These are phyloP conservation scores for Drosophila burlai DNA, from an alignment of 1,140 invertebrate species.

Conservation along the genomic window DNA sequence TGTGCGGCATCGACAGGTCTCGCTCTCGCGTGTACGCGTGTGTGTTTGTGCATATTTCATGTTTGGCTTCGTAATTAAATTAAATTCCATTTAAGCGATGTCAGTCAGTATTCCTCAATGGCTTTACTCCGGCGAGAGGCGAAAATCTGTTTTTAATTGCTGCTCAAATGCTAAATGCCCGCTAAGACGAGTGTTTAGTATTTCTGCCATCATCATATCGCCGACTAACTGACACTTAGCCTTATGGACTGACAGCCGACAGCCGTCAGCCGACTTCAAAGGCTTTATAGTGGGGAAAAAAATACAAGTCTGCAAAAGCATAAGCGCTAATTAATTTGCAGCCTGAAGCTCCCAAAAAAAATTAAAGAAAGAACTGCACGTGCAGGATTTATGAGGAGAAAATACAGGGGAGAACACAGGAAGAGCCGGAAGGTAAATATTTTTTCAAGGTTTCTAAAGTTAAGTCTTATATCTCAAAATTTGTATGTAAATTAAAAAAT, in stretches of 20 bases:
- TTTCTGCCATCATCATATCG: conserved; percentile 1
- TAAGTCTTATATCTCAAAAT: not conserved
- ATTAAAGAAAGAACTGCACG: conserved; percentile 8
- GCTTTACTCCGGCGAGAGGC: not conserved
- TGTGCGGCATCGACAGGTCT: conserved; percentile 25
- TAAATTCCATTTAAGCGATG: conserved; percentile 57
- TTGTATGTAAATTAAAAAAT: no score
- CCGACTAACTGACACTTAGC: conserved; percentile 16
- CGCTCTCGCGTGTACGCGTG: not conserved
- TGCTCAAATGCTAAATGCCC: conserved; percentile 20
- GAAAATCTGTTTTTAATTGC: conserved; percentile 35
- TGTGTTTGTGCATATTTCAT: conserved; percentile 44
- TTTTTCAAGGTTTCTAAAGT: not conserved
- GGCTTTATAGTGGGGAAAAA: not conserved
- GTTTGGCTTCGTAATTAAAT: conserved; percentile 67
- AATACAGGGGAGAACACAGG: not conserved
- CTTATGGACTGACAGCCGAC: conserved; percentile 23
- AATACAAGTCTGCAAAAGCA: not conserved
- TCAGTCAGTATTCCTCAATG: conserved; percentile 25
- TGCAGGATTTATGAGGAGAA: not conserved
- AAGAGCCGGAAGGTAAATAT: not conserved
- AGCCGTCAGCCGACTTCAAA: conserved; percentile 47
- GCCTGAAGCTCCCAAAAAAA: conserved; percentile 6
- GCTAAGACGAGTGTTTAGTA: conserved; percentile 15
- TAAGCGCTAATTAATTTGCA: conserved; percentile 61